A percentile compares a stretch with the other conserved stretches of the same genome.
phyloP scores from a whole-genome alignment of 2,113 vertebrate species.

The Vidua chalybeata region DNA sequence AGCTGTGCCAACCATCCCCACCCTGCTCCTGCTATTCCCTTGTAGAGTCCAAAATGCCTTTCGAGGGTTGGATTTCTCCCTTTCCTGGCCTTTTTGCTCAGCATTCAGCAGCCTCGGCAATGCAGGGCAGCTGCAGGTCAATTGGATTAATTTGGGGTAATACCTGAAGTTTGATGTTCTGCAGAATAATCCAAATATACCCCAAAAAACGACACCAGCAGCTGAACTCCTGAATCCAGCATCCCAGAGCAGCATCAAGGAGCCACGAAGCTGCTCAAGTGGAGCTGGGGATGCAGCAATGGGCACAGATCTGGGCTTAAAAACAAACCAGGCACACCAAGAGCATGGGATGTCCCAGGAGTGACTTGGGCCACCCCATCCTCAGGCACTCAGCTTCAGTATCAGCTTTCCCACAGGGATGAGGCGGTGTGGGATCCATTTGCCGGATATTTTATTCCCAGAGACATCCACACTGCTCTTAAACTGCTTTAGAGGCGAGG shows the following conservation, averaged over 20 bases:
- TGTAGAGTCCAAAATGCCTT: background rate
- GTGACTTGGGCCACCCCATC: background rate
- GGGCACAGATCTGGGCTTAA: background rate
- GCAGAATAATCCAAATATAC: background rate
- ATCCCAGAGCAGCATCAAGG: accelerated
- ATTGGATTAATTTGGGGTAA: background rate
- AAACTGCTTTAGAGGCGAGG: background rate
- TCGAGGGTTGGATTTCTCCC: background rate
- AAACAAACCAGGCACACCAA: too few species aligned
- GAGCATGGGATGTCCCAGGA: accelerated
- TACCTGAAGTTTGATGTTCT: background rate
- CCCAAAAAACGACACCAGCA: background rate
- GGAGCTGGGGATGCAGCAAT: background rate
- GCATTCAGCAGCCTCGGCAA: background rate
- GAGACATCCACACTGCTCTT: accelerated
- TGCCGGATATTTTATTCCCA: accelerated
- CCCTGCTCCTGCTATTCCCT: background rate
- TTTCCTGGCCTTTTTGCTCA: background rate
- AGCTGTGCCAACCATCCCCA: accelerated
- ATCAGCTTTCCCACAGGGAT: background rate
- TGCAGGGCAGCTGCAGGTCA: background rate
- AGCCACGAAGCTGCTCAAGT: accelerated
- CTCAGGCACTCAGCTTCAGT: background rate
- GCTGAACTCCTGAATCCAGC: background rate
- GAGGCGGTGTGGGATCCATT: accelerated